Evolutionary conservation across 2,113 vertebrate genomes (phyloP), one percentile per base, ranked within the genome.

Genomic region (Peromyscus californicus): DNA sequence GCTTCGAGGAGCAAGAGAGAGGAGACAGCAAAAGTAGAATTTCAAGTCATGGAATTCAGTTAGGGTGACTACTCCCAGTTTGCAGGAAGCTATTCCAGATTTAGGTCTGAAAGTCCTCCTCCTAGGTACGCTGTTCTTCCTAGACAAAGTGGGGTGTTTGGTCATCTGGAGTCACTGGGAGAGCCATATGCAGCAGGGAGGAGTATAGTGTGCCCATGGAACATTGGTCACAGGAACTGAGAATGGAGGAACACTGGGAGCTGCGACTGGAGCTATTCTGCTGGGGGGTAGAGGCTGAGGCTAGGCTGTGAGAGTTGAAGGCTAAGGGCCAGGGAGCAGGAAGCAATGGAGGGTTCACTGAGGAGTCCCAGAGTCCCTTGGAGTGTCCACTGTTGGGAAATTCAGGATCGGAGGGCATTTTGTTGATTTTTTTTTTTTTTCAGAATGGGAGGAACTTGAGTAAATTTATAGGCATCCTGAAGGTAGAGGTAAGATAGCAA

Each of bases 191-290:
- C 6, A 54, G 31, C 10, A 61, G 61, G 29, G 17, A 7, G 29
- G 17, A 7, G 4, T 26, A 0, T 57, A 19, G 29, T 9, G 36
- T 51, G 70, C 51, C 22, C 24, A 5, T 26, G 33, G 65, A 45
- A 45, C 45, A 21, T 4, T 2, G 15, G 57, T 16, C 42, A 29
- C 5, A 0, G 11, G 57, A 15, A 36, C 0, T 9, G 61, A 54
- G 70, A 42, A 8, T 39, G 36, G 42, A 48, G 67, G 61, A 33
- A 70, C 33, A 8, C 9, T 10, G 80, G n/a, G 19, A 31, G 67
- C 85, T 39, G 13, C 57, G 36, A n/a, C 9, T 75, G 21, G 65
- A 82, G 83, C 75, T 82, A 2, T 63, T 21, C 15, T 36, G 13
- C 13, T 22, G 39, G 61, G 59, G 1, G 4, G 61, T 33, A 19